Base-by-base conservation (phyloP, 64 coral and sea anemone genomes). In the Pocillopora damicornis region DNA sequence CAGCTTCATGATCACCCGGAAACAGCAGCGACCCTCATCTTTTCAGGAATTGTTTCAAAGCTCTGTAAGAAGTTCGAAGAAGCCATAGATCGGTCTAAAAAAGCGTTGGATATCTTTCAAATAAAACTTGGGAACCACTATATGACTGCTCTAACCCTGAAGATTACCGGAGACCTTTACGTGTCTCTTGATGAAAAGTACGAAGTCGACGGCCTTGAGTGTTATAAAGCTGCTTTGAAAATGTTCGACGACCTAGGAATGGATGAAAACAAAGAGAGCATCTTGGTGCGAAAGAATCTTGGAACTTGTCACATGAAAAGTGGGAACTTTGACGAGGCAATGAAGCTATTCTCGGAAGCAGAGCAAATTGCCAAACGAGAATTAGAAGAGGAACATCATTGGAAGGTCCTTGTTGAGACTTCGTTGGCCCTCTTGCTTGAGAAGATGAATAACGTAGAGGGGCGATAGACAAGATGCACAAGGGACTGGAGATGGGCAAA, bases 321-420 rank as follows among this genome's bases (percentile, higher is more conserved):
- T 59, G 7, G 11, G 2, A 36, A 74, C 67, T 89, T 81, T 62
- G 45, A 82, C 12, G 88, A 81, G 26, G 79, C 63, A 22, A 42
- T 61, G n/a, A 20, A 18, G 13, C 11, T 1, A 1, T 60, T 10
- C 60, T 89, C 10, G 9, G 0, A 74, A 58, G 88, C 88, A 12
- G 13, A 59, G 1, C 58, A 17, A 1, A 18, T 89, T 75, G 67
- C 77, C 10, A 78, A 89, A 8, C 58, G 60, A 38, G 71, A 82
- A 20, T 25, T 89, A 15, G 36, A 61, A 35, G 7, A 59, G 59
- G 57, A 81, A 74, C 88, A 82, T 26, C 25, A 0, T 0, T 89
- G 79, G 51, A 89, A 89, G 58, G 67, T 79, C 6, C 34, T 20
- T 65, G 36, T 89, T 4, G 81, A 89, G 5, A 61, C 67, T 9